Evolutionary conservation across 2,113 vertebrate genomes (phyloP), one percentile per base, ranked within the genome.

Genomic region (Ariopsis seemanni): DNA sequence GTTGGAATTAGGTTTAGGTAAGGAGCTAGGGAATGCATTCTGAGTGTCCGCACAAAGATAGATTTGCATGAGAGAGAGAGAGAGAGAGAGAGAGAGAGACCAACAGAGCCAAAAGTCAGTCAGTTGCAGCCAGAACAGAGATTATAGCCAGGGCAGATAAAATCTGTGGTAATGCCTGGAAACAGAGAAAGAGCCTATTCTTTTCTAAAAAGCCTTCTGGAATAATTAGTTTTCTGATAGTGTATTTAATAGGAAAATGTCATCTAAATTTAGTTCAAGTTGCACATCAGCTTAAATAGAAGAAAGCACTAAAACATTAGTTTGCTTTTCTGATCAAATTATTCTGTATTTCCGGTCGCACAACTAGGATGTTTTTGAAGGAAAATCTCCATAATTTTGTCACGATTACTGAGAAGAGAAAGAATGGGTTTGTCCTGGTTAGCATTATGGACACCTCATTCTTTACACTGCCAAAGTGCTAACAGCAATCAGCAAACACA

Each of bases 91-190:
- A 2, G 34, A 42, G 34, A 42, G 42, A 18, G 34, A 30, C 57
- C 55, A 58, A 34, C 18, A 60, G 57, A 20, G 27, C n/a, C 55
- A 81, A 81, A 81, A 60, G 78, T 7, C 78, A 77, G 74, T 77
- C 74, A 53, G 74, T 53, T 77, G 22, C 74, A 81, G 53, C 55
- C 57, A 42, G 34, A 42, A 42, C 67, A 72, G 15, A 87, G 89
- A 82, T 82, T 82, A 89, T 89, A 57, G 71, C 22, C 87, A 25
- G 71, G 86, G 63, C 15, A 72, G 86, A 90, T 85, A 82, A 85
- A 57, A 72, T 53, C 81, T 84, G 62, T 60, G 85, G 87, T 83
- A 78, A 27, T 18, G 82, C 83, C 87, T 79, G 69, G n/a, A 74
- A 20, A 75, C 82, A 74, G 63, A 72, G 63, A 42, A 58, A 55